Base-by-base conservation (phyloP, 1,140 invertebrate species). In the Reticulitermes speratus region DNA sequence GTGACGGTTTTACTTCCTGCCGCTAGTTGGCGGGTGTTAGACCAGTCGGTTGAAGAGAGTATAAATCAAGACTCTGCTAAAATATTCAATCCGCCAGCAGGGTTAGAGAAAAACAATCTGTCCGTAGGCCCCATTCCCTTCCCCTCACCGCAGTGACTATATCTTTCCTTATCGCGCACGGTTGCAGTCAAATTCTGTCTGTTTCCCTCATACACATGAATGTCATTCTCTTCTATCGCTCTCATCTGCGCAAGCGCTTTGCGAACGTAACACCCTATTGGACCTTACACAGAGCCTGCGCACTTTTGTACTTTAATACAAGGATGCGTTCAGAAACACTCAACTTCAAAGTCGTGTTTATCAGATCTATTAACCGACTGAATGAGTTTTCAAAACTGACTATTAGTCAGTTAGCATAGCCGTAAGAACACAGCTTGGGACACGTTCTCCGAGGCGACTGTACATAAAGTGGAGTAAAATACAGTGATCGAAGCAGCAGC, bases 81-180 rank as follows among this genome's bases (percentile, higher is more conserved):
- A 84, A 84, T 84, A 84, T 84, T 84, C 83, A 84, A 84, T 84
- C 83, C 83, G 38, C 83, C 83, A 84, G 83, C 83, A 84, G 32
- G 83, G 83, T 84, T 44, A 52, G 48, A 52, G 48, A 84, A 84
- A 84, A 84, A 84, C 83, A 84, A 84, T 84, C 83, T 84, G 83
- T 84, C 83, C 83, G 38, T 44, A 21, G 32, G 3, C 32, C 16
- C 83, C 48, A 25, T 32, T 84, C 83, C 32, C 32, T 45, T 32
- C 83, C 32, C 32, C 21, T 21, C 32, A 0, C 2, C 48, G 7
- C 65, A 75, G 3, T n/a, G 25, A 25, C 65, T n/a, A 25, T 75
- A 25, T 75, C 25, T 30, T 75, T 30, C 44, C 83, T 38, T 82
- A 38, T 38, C 82, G 82, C 23, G 12, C 82, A 21, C 19, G 52